Evolutionary conservation across 2,797 vertebrate genomes (phyloP).

Genomic region (Paratrypauchen microcephalus): DNA sequence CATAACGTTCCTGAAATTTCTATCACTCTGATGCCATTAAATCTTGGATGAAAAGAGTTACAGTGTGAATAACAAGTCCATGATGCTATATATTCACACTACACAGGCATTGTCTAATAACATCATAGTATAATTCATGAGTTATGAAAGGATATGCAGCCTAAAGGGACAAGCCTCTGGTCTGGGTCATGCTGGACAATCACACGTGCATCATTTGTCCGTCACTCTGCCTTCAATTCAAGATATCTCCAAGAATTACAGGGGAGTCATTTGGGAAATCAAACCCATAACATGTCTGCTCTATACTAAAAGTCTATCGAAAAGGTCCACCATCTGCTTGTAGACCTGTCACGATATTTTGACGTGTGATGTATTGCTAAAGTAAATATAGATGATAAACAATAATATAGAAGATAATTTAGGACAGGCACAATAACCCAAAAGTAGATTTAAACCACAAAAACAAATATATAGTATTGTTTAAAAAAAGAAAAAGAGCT

Average conservation of each 20-base stretch:
- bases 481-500: no score
- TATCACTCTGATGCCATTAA: background rate
- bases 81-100: conserved; percentile 3
- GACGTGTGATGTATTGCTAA: no score
- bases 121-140: conserved; percentile 3
- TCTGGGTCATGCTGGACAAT: background rate
- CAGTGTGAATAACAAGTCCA: background rate
- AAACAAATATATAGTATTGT: no score
- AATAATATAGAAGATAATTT: no score
- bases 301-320: background rate
- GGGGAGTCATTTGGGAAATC: background rate
- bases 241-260: background rate
- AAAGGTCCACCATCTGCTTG: no score
- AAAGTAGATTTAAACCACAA: no score
- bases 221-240: background rate
- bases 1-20: background rate
- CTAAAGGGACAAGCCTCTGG: background rate
- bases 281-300: background rate
- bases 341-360: no score
- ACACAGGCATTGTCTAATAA: background rate
- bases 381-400: no score
- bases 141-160: conserved; percentile 1
- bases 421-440: no score
- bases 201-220: background rate
- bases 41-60: background rate